phyloP scores from a whole-genome alignment of 2,888 invertebrate genomes.

The Tortrix viridana region DNA sequence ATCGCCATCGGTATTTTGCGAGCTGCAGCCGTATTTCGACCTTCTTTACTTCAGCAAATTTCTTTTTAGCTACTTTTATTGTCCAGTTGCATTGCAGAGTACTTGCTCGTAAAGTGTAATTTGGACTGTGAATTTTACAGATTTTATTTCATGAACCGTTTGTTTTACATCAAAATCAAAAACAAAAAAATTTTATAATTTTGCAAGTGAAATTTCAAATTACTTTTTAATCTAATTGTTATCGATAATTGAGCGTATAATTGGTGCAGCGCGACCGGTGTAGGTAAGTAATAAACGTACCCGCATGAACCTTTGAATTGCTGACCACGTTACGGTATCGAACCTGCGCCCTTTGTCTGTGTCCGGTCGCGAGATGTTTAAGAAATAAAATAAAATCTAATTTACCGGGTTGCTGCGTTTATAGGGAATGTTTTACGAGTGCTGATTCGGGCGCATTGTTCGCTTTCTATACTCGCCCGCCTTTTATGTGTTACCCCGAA shows the following conservation, averaged over 20 bases:
- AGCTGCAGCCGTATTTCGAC: conserved; percentile 11
- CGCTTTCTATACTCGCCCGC: conserved; percentile 65
- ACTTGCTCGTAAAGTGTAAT: not conserved
- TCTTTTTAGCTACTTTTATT: not conserved
- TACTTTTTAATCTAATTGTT: conserved; percentile 42
- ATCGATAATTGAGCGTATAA: conserved; percentile 39
- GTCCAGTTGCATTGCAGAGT: not conserved
- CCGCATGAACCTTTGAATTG: conserved; percentile 83
- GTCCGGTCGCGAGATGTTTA: conserved; percentile 80
- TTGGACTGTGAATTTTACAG: too few relatives aligned
- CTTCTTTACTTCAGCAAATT: conserved; percentile 11
- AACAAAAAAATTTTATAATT: too few relatives aligned
- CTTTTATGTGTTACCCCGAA: conserved; percentile 63
- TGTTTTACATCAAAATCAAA: too few relatives aligned
- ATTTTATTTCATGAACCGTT: too few relatives aligned
- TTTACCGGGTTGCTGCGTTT: conserved; percentile 80
- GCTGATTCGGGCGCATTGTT: conserved; percentile 69
- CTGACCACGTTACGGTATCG: conserved; percentile 75
- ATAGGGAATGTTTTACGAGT: conserved; percentile 76
- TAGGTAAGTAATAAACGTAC: conserved; percentile 79
- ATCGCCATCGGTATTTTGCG: conserved; percentile 52
- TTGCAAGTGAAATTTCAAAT: not conserved
- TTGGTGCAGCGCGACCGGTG: conserved; percentile 54
- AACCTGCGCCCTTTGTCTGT: conserved; percentile 79
- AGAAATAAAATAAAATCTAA: conserved; percentile 84